Percentiles rank a stretch among this genome's conserved stretches.
phyloP scores from a whole-genome alignment of 1,140 invertebrate species.

The Melipona quadrifasciata region DNA sequence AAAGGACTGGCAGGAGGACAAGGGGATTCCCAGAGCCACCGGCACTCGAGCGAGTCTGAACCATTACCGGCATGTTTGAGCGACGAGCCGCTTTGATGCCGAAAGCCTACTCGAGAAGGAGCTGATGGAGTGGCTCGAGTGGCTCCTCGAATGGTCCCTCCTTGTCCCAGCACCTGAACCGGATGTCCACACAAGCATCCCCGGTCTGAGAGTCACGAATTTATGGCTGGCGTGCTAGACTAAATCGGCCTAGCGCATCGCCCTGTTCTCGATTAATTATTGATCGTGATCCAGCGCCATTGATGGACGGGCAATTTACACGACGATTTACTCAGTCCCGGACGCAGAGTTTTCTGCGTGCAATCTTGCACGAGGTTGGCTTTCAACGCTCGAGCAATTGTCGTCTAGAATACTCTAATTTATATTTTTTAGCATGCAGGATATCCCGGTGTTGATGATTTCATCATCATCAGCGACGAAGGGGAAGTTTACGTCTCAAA shows the following conservation, averaged over 20 bases:
- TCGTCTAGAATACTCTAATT: too few species aligned
- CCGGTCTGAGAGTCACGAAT: constrained; percentile 54
- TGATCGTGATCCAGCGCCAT: constrained; percentile 32
- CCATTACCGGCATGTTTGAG: constrained; percentile 70
- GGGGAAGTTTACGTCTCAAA: too few species aligned
- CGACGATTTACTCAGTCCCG: not conserved
- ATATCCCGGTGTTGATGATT: too few species aligned
- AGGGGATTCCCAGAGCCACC: constrained; percentile 64
- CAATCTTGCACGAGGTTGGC: too few species aligned
- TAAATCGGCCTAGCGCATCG: constrained; percentile 47
- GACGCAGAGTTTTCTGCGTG: not conserved
- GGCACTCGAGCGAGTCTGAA: constrained; percentile 67
- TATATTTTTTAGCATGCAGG: too few species aligned
- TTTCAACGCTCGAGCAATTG: too few species aligned
- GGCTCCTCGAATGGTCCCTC: constrained; percentile 62
- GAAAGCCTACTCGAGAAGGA: constrained; percentile 69
- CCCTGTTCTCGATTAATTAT: constrained; percentile 59
- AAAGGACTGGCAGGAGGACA: constrained; percentile 63
- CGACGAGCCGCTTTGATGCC: constrained; percentile 70
- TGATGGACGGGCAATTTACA: not conserved
- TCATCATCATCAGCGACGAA: too few species aligned
- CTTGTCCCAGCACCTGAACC: constrained; percentile 53
- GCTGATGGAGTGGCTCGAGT: constrained; percentile 70
- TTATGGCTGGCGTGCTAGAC: constrained; percentile 41
- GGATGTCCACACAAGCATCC: constrained; percentile 58